A percentile compares a stretch with the other conserved stretches of the same genome.
Conservation (phyloP, 2,888 invertebrate genomes). For the Nomada fabriciana region DNA sequence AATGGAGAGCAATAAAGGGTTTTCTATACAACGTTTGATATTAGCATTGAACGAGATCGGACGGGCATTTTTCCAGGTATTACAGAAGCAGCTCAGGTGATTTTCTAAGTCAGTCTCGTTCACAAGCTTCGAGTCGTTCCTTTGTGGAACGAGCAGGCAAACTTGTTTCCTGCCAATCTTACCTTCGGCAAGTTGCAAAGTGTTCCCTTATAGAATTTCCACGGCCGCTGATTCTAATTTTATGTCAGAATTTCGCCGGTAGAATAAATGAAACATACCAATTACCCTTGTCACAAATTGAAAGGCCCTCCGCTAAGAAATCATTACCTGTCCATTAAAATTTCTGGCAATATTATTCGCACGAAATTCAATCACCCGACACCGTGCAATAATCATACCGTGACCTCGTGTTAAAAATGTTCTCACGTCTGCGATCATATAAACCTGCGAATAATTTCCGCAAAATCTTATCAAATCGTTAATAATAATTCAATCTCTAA, state of each 20-base stretch:
- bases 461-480: no score
- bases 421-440: no score
- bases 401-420: no score
- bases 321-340: no score
- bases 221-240: not conserved
- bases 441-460: no score
- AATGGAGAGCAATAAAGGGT: not conserved
- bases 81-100: not conserved
- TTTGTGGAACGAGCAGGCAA: not conserved
- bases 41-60: not conserved
- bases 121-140: not conserved
- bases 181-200: constrained; percentile 1
- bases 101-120: not conserved
- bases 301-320: no score
- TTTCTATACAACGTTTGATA: not conserved
- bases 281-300: no score
- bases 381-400: no score
- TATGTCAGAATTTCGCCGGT: not conserved
- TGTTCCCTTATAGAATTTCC: constrained; percentile 2
- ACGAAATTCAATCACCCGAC: no score
- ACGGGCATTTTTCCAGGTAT: not conserved
- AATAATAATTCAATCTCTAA: no score
- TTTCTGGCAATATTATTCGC: no score
- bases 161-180: constrained; percentile 17
- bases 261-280: no score